Conservation (phyloP, 2,888 invertebrate species). For the Brachypalpus laphriformis region DNA sequence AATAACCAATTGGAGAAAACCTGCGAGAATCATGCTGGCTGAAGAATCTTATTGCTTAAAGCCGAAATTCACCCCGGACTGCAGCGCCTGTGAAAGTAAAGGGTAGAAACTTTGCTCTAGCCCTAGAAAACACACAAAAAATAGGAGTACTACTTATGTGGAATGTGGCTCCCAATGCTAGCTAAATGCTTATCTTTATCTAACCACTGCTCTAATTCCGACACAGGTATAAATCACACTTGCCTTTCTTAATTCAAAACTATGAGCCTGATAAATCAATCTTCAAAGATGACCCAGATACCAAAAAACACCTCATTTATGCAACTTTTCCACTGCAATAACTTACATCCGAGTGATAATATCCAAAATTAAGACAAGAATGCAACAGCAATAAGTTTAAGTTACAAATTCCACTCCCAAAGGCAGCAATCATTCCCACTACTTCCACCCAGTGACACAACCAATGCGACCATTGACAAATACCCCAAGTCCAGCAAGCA, state of each 20-base stretch:
- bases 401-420: not conserved
- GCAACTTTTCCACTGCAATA: not conserved
- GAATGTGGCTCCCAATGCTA: too few relatives aligned
- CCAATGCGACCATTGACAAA: not conserved
- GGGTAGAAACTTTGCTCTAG: too few relatives aligned
- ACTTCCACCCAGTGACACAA: not conserved
- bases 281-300: not conserved
- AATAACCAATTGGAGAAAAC: too few relatives aligned
- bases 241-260: not conserved
- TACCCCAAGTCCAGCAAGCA: not conserved
- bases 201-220: not conserved
- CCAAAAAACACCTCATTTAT: not conserved
- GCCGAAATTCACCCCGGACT: too few relatives aligned
- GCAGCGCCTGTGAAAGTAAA: too few relatives aligned
- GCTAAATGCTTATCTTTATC: not conserved
- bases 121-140: too few relatives aligned
- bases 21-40: too few relatives aligned
- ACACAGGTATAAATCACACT: not conserved
- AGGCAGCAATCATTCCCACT: not conserved
- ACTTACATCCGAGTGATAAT: not conserved
- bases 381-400: not conserved
- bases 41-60: too few relatives aligned
- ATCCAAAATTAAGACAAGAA: not conserved
- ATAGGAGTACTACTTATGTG: too few relatives aligned
- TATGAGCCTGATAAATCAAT: not conserved